Percentiles rank a stretch among this genome's conserved stretches.
phyloP scores from a whole-genome alignment of 2,113 vertebrate genomes.

The Atrichornis clamosus region DNA sequence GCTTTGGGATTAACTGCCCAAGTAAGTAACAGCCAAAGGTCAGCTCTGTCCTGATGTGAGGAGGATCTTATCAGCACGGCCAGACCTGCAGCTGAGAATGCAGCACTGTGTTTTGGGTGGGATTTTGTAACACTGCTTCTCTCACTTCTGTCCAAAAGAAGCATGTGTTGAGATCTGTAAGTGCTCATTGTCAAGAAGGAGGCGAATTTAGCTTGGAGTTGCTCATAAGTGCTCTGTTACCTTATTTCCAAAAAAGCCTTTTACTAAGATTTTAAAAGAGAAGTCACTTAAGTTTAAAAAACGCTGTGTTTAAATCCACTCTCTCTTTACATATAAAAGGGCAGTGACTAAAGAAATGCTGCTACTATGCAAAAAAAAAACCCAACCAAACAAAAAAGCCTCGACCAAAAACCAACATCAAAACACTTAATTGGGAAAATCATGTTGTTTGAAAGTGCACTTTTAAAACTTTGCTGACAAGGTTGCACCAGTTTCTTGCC shows the following conservation, averaged over 20 bases:
- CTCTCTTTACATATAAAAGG: not conserved
- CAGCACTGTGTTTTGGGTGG: not conserved
- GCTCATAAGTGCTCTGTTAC: rapidly evolving
- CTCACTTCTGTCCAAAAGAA: not conserved
- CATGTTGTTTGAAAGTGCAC: not conserved
- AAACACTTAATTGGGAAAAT: not conserved
- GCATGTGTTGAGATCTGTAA: not conserved
- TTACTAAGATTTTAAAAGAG: not conserved
- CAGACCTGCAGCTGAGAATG: not conserved
- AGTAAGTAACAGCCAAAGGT: constrained; percentile 47
- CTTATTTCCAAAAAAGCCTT: not conserved
- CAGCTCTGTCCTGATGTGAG: not conserved
- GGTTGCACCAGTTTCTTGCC: not conserved
- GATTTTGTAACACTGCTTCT: rapidly evolving
- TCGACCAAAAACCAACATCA: not conserved
- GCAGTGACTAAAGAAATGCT: not conserved
- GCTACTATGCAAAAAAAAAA: not conserved
- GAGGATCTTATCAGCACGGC: not conserved
- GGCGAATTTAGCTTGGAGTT: not conserved
- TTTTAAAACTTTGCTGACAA: not conserved
- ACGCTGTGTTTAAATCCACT: not conserved
- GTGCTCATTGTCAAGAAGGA: not conserved
- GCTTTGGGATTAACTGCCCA: constrained; percentile 7
- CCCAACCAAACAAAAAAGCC: not conserved
- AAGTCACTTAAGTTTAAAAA: not conserved